These are phyloP conservation scores for Eulithis prunata DNA, from an alignment of 2,888 invertebrate species.

Conservation along the genomic window DNA sequence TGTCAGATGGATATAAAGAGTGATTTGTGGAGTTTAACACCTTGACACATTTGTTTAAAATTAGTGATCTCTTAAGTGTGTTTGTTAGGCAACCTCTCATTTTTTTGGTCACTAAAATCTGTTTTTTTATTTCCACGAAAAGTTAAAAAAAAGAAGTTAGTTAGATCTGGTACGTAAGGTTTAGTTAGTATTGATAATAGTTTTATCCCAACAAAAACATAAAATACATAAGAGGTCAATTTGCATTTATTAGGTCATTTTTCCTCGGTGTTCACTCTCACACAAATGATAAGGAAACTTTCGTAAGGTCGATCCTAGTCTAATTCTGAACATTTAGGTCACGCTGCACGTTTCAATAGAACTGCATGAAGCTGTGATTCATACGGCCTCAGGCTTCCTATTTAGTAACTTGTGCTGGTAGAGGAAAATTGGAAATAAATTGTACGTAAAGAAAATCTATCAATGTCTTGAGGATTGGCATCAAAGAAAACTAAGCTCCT, in stretches of 20 bases:
- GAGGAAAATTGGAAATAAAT: constrained; percentile 26
- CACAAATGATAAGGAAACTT: constrained; percentile 14
- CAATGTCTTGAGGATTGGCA: no score
- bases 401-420: constrained; percentile 20
- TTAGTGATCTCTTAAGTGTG: not conserved
- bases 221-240: no score
- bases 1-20: constrained; percentile 27
- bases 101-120: no score
- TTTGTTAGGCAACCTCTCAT: not conserved
- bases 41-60: constrained; percentile 22
- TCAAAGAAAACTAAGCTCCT: no score
- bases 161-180: no score
- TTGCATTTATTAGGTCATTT: no score
- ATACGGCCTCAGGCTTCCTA: constrained; percentile 28
- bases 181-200: no score
- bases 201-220: no score
- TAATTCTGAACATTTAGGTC: constrained; percentile 22
- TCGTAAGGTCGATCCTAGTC: constrained; percentile 18
- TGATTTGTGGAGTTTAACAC: constrained; percentile 34
- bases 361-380: constrained; percentile 16
- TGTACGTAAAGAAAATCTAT: constrained; percentile 18
- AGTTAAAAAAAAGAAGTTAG: no score
- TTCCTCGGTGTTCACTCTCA: no score
- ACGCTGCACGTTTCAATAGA: constrained; percentile 18
- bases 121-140: no score